Percentiles rank a stretch among this genome's conserved stretches.
Evolutionary conservation across 2,888 invertebrate species (phyloP).

Genomic region (Papilio elwesi): DNA sequence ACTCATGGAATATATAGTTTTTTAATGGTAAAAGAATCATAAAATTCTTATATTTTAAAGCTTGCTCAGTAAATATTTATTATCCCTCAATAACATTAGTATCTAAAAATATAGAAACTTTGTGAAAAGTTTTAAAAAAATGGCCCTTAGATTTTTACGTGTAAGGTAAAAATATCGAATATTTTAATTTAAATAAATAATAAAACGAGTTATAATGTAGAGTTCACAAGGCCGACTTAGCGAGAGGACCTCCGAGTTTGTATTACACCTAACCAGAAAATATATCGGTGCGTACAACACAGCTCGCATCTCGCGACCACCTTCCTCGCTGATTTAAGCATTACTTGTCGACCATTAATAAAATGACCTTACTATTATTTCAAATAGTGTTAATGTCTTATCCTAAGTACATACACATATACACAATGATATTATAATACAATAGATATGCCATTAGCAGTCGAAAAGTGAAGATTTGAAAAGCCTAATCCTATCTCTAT

Average conservation of each 20-base stretch:
- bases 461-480: too few relatives aligned
- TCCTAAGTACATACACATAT: not conserved
- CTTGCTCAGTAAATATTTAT: too few relatives aligned
- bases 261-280: not conserved
- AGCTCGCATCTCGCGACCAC: not conserved
- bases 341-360: not conserved
- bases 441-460: too few relatives aligned
- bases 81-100: too few relatives aligned
- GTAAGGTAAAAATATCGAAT: not conserved
- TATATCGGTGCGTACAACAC: not conserved
- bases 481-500: too few relatives aligned
- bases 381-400: not conserved
- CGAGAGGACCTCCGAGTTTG: not conserved
- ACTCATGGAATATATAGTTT: too few relatives aligned
- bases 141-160: too few relatives aligned
- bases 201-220: not conserved
- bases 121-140: too few relatives aligned
- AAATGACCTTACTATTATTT: not conserved
- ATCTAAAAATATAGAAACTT: too few relatives aligned
- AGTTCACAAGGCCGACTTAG: conserved; percentile 9
- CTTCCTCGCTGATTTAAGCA: not conserved
- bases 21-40: too few relatives aligned
- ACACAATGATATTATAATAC: too few relatives aligned
- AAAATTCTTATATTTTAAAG: too few relatives aligned
- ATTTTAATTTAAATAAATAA: not conserved